Evolutionary conservation across 1,140 invertebrate species (phyloP).

Genomic region (Drosophila bocki): DNA sequence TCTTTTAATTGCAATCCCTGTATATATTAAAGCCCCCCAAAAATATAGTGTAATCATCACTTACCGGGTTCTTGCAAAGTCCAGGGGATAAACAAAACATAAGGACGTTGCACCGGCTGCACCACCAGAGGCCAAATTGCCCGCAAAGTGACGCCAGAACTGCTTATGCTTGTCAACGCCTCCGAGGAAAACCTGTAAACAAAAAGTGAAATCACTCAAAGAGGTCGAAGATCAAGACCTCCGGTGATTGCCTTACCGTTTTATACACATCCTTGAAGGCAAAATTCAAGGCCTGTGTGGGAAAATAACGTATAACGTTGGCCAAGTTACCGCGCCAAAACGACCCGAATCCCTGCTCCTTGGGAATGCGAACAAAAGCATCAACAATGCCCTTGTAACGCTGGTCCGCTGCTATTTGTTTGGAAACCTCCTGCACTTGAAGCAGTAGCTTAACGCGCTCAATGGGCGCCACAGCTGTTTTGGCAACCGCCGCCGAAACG

Average conservation of each 20-base stretch:
- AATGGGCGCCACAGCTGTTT: constrained; percentile 95
- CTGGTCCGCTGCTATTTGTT: constrained; percentile 91
- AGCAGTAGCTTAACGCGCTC: constrained; percentile 96
- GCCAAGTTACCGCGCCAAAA: constrained; percentile 98
- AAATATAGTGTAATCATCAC: neutral
- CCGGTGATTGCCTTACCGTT: constrained; percentile 84
- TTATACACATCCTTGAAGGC: constrained; percentile 97
- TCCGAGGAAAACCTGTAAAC: constrained; percentile 77
- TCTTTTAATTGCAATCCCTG: no score
- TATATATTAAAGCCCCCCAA: no score
- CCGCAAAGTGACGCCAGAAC: constrained; percentile 93
- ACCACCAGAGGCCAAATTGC: constrained; percentile 96
- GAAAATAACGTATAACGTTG: constrained; percentile 96
- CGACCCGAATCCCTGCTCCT: constrained; percentile 92
- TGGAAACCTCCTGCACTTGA: constrained; percentile 93
- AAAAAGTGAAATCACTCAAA: neutral
- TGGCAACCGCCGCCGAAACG: constrained; percentile 94
- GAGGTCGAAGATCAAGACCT: neutral
- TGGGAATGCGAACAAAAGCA: constrained; percentile 89
- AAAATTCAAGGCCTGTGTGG: constrained; percentile 98
- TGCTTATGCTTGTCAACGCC: constrained; percentile 93
- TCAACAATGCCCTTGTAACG: constrained; percentile 90
- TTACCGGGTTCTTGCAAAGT: constrained; percentile 94
- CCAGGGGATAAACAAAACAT: constrained; percentile 97
- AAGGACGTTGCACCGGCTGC: constrained; percentile 96